phyloP scores from a whole-genome alignment of 2,113 vertebrate species.

The Motacilla alba region DNA sequence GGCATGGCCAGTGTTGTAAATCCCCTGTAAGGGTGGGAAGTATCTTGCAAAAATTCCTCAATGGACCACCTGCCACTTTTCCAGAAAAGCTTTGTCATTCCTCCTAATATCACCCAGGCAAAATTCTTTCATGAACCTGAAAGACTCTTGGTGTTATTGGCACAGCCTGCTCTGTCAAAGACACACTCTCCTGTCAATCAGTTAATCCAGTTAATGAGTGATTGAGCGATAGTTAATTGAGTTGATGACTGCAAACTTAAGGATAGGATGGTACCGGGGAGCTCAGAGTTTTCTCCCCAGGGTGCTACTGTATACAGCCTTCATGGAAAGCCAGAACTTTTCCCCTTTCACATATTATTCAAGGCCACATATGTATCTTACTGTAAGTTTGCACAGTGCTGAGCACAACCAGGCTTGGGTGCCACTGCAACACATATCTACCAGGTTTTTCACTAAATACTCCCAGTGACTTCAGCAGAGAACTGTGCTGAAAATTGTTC shows the following conservation, averaged over 20 bases:
- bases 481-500: neutral
- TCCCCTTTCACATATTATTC: neutral
- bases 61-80: rapidly evolving
- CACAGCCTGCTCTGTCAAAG: neutral
- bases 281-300: neutral
- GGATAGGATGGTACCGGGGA: neutral
- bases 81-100: neutral
- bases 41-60: neutral
- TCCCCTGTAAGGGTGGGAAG: neutral
- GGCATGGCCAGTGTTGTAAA: neutral
- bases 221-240: neutral
- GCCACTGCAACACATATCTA: neutral
- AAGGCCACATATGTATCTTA: neutral
- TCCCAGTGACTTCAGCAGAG: neutral
- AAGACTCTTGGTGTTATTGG: neutral
- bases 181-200: neutral
- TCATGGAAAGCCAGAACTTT: neutral
- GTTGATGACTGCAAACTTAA: neutral
- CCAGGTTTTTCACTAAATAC: neutral
- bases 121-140: neutral
- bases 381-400: neutral
- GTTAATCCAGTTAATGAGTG: neutral
- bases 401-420: neutral
- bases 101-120: neutral
- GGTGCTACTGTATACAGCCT: neutral